phyloP scores from a whole-genome alignment of 2,797 vertebrate species.

The Erethizon dorsatum region DNA sequence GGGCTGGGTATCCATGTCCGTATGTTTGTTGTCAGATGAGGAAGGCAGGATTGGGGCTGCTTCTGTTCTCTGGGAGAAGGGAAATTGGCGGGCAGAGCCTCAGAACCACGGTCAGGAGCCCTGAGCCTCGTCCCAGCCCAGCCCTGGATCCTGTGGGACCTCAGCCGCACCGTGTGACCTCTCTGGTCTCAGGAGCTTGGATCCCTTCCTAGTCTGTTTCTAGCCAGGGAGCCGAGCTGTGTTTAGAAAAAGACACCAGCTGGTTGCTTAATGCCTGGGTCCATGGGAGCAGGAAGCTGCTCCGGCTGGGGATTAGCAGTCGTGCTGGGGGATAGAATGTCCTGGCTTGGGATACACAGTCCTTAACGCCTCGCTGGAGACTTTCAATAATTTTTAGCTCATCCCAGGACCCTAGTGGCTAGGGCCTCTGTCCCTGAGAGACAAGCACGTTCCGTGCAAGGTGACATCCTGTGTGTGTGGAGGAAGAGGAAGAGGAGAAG shows the following conservation, averaged over 20 bases:
- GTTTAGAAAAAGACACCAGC: conserved; percentile 16
- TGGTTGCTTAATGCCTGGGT: conserved; percentile 15
- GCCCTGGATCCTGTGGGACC: not conserved
- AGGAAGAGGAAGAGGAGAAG: not conserved
- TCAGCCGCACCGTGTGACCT: fast-evolving
- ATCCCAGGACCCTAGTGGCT: conserved; percentile 38
- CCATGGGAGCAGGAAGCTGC: conserved; percentile 66
- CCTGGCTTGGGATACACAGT: conserved; percentile 34
- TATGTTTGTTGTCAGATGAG: fast-evolving
- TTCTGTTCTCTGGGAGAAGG: not conserved
- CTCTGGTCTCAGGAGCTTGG: not conserved
- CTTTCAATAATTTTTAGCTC: conserved; percentile 65
- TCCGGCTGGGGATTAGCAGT: conserved; percentile 23
- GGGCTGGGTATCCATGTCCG: fast-evolving
- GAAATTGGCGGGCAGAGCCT: not conserved
- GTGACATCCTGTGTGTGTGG: not conserved
- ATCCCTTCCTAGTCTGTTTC: conserved; percentile 7
- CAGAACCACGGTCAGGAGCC: not conserved
- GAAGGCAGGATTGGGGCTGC: no score
- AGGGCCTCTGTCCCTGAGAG: conserved; percentile 35
- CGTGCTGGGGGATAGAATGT: not conserved
- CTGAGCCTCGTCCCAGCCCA: not conserved
- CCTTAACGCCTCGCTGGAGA: conserved; percentile 74
- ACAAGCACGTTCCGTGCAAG: not conserved
- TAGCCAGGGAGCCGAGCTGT: not conserved